phyloP scores from a whole-genome alignment of 2,888 invertebrate species.

The Calliphora vomitoria region DNA sequence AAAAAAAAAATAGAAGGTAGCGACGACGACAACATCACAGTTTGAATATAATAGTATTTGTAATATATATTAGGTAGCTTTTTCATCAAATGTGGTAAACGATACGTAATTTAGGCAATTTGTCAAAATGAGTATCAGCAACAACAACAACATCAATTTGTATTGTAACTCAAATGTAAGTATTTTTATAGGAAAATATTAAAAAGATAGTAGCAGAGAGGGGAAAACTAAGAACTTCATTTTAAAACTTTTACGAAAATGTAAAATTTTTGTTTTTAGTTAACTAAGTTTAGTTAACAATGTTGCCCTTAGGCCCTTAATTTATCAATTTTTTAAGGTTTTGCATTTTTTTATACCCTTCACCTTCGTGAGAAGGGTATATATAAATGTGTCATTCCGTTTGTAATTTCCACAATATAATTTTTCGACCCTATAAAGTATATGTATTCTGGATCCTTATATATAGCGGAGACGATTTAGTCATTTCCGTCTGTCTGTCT shows the following conservation, averaged over 20 bases:
- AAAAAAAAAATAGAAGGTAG: background rate
- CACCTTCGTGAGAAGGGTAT: too few species aligned
- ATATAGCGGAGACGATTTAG: too few species aligned
- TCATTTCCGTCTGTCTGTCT: too few species aligned
- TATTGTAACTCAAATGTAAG: background rate
- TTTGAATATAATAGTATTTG: conserved; percentile 20
- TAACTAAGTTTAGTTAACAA: too few species aligned
- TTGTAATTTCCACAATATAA: too few species aligned
- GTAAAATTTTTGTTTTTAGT: background rate
- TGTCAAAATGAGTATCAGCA: conserved; percentile 65
- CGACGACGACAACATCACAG: conserved; percentile 1
- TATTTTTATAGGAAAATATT: background rate
- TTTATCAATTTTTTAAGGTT: too few species aligned
- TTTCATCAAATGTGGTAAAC: conserved; percentile 73
- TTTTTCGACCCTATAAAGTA: too few species aligned
- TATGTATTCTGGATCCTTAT: too few species aligned
- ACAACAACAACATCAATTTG: conserved; percentile 10
- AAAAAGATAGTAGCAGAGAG: too few species aligned
- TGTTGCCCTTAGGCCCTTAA: too few species aligned
- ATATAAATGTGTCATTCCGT: too few species aligned
- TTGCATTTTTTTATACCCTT: too few species aligned
- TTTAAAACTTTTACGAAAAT: background rate
- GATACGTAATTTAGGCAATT: conserved; percentile 74
- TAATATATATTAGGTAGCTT: conserved; percentile 27
- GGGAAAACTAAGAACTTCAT: background rate